Evolutionary conservation across 2,888 invertebrate species (phyloP), one percentile per base, ranked within the genome.

Genomic region (Brachyptera putata): DNA sequence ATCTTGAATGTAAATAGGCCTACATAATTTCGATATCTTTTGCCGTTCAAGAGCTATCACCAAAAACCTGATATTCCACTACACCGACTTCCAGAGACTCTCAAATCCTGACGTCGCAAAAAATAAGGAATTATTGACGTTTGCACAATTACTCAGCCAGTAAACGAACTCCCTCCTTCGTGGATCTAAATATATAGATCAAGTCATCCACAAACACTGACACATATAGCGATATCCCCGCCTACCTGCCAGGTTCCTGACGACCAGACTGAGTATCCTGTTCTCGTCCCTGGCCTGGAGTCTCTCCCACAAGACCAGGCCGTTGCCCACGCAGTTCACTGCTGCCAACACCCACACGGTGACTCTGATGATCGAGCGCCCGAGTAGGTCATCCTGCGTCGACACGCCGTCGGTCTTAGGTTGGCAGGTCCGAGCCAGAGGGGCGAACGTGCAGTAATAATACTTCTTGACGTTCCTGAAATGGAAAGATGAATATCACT

Each of bases 401-500:
- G 85, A 85, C 0, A 86, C 75, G 21, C 80, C 86, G 69, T 86
- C 85, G 13, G 80, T 80, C 22, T 76, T 74, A 0, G 86, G 86
- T 30, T 74, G 75, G 66, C 86, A 86, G 65, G 77, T 76, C 55
- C 76, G 74, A 4, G 83, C 80, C 39, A 74, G 73, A 0, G 83
- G 82, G 1, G 81, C 81, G 70, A 79, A 82, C 1, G 80, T 79
- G 67, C 86, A 86, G 69, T 81, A 85, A 66, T 80, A 77, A 68
- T 85, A 86, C 46, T 79, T 79, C 64, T 81, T 80, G 64, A 84
- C 84, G 64, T 83, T 80, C 26, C 79, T 79, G 66, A 13, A 70
- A 5, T n/a, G n/a, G n/a, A n/a, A n/a, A n/a, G n/a, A 57, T 18
- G 22, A 5, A 1, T 13, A 48, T 24, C 13, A 25, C n/a, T 58